phyloP scores from a whole-genome alignment of 2,888 invertebrate genomes.

The Apodemia mormo region DNA sequence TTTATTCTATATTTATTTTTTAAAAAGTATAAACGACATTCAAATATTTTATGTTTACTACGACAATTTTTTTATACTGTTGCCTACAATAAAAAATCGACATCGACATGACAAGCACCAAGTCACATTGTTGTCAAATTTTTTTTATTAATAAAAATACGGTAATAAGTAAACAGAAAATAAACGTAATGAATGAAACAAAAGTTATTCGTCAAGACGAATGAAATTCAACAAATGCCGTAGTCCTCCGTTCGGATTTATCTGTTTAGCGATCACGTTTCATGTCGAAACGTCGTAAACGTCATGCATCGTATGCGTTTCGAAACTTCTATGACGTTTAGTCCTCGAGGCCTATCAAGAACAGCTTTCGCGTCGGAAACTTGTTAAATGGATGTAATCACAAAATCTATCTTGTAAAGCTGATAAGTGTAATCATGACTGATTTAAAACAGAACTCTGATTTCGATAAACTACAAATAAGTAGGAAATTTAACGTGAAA shows the following conservation, averaged over 20 bases:
- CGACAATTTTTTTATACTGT: too few relatives aligned
- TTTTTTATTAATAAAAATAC: not conserved
- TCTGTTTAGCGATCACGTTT: constrained; percentile 26
- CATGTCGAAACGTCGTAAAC: constrained; percentile 53
- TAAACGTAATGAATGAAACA: not conserved
- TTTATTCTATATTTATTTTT: too few relatives aligned
- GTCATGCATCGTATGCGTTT: constrained; percentile 46
- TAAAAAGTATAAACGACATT: too few relatives aligned
- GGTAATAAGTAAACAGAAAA: not conserved
- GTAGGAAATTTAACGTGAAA: not conserved
- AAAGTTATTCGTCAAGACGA: constrained; percentile 2
- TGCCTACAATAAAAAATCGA: too few relatives aligned
- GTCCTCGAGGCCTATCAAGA: not conserved
- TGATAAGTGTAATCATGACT: not conserved
- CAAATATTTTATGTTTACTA: too few relatives aligned
- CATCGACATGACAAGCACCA: too few relatives aligned
- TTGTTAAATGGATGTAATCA: too few relatives aligned
- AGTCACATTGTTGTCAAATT: too few relatives aligned
- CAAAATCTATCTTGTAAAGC: too few relatives aligned
- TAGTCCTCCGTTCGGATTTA: constrained; percentile 4
- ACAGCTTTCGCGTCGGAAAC: not conserved
- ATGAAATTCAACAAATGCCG: constrained; percentile 8
- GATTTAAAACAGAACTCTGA: not conserved
- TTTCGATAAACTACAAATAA: not conserved
- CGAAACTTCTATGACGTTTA: constrained; percentile 15